Conservation (phyloP, 2,888 invertebrate species). For the Steinernema hermaphroditum region DNA sequence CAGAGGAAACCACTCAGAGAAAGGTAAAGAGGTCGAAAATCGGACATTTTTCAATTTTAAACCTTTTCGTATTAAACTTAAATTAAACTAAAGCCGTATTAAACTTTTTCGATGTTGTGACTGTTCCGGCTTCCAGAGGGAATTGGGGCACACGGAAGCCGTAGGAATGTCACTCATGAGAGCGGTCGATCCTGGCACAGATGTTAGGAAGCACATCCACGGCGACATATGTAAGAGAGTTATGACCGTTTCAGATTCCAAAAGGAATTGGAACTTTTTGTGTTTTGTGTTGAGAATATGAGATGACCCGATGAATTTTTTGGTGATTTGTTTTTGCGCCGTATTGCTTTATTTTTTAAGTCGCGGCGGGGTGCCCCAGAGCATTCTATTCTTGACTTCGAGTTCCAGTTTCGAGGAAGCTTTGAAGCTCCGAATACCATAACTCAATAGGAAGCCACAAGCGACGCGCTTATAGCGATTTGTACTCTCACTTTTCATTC, state of each 20-base stretch:
- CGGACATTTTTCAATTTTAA: background rate
- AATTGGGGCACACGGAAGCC: too few species aligned
- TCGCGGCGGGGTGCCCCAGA: too few species aligned
- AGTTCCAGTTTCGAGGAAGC: too few species aligned
- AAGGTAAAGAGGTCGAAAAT: background rate
- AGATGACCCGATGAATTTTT: too few species aligned
- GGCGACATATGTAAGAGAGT: background rate
- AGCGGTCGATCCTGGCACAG: background rate
- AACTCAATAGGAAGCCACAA: too few species aligned
- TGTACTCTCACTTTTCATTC: slow-evolving; percentile 8
- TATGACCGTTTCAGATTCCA: background rate
- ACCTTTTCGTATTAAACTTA: background rate
- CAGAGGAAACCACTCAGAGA: background rate
- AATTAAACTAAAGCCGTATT: background rate
- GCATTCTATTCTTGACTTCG: too few species aligned
- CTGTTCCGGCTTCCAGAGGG: too few species aligned
- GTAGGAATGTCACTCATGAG: too few species aligned
- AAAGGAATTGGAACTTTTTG: background rate
- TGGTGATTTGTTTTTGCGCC: too few species aligned
- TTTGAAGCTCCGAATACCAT: too few species aligned
- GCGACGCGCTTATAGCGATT: background rate
- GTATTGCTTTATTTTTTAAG: too few species aligned
- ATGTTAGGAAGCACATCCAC: background rate
- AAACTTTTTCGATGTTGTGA: background rate
- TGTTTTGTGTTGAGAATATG: background rate